Evolutionary conservation across 37 sponge, comb jelly and placozoan species (phyloP).

Genomic region (Ianthella basta): DNA sequence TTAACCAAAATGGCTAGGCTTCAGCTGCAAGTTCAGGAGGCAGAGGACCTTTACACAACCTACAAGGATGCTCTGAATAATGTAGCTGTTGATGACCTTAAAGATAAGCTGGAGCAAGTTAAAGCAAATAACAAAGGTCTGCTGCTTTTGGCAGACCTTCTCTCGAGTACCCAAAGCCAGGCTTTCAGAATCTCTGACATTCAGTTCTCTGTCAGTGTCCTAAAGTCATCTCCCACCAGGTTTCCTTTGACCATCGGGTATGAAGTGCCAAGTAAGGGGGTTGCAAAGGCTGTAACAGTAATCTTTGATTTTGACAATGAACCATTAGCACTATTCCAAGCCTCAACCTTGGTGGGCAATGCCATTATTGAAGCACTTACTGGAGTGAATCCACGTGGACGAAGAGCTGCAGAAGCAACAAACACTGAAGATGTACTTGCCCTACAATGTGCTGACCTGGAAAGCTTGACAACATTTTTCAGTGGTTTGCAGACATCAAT

Average conservation of each 20-base stretch:
- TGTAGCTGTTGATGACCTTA: background rate
- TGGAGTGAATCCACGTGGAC: background rate
- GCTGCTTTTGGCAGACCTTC: background rate
- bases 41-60: background rate
- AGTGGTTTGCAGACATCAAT: background rate
- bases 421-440: background rate
- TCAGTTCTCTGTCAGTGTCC: background rate
- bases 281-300: background rate
- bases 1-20: background rate
- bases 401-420: background rate
- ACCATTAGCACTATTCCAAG: background rate
- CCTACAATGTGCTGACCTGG: background rate
- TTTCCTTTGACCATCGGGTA: background rate
- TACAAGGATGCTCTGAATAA: background rate
- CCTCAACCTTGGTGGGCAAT: background rate
- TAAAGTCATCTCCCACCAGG: background rate
- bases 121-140: background rate
- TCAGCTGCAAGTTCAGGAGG: background rate
- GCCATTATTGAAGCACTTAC: background rate
- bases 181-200: background rate
- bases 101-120: background rate
- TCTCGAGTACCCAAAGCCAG: background rate
- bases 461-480: background rate
- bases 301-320: constrained; percentile 1
- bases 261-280: background rate